Percentiles rank a stretch among this genome's conserved stretches.
phyloP scores from a whole-genome alignment of 2,797 vertebrate genomes.

The Otus scops region DNA sequence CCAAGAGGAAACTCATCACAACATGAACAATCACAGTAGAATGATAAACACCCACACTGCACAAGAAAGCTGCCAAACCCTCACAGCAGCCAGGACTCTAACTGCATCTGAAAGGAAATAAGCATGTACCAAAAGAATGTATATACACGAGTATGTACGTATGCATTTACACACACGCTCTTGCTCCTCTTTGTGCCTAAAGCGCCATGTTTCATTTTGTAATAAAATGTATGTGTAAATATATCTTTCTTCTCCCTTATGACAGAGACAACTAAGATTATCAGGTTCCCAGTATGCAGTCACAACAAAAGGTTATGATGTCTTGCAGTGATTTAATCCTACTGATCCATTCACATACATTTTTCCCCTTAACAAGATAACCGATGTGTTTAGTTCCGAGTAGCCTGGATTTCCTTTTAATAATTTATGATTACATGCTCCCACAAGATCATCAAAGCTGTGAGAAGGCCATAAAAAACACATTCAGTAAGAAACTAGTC shows the following conservation, averaged over 20 bases:
- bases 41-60: slow-evolving; percentile 69
- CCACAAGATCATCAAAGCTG: slow-evolving; percentile 50
- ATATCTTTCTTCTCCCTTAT: neutral
- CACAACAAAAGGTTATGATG: neutral
- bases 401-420: neutral
- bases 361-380: slow-evolving; percentile 5
- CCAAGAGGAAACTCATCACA: slow-evolving; percentile 58
- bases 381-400: neutral
- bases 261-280: neutral
- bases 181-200: neutral
- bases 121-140: slow-evolving; percentile 6
- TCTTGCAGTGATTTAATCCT: neutral
- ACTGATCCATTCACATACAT: neutral
- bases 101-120: slow-evolving; percentile 54
- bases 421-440: slow-evolving; percentile 14
- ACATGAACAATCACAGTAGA: slow-evolving; percentile 58
- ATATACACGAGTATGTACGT: neutral
- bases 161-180: neutral
- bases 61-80: slow-evolving; percentile 57
- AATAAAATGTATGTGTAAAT: neutral
- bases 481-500: slow-evolving; percentile 28
- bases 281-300: neutral
- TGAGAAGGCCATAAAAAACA: slow-evolving; percentile 28
- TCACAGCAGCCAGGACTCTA: slow-evolving; percentile 35
- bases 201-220: neutral